Evolutionary conservation across 2,888 invertebrate species (phyloP), one percentile per base, ranked within the genome.

Genomic region (Acleris emargana): DNA sequence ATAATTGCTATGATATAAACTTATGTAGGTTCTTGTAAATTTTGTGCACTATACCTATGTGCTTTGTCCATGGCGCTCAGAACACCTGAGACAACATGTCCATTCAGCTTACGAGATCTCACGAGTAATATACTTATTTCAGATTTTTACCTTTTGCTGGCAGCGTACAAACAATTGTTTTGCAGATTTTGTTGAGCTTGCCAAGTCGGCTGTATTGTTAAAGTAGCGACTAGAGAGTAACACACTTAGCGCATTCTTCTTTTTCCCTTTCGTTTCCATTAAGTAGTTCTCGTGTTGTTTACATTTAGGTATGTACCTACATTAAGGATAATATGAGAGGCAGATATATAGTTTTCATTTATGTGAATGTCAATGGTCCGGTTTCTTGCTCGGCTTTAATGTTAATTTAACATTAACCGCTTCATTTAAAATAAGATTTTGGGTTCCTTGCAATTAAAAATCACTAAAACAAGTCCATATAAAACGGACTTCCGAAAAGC

Each of bases 151-250:
- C 45, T 45, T 45, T 17, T 16, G n/a, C 7, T 17, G n/a, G 17
- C 45, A 45, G 7, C 17, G 45, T n/a, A 17, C 45, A 45, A 5
- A 45, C 45, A 45, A 17, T 45, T 45, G 17, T 45, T 45, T 16
- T 45, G 17, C 45, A 45, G 45, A 54, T 64, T 59, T 59, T 28
- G 64, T 28, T 54, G 53, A 64, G 53, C 64, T 64, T 64, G 58
- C 64, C 64, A 64, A 64, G 64, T 64, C 58, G 58, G 58, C 18
- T 49, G 64, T 42, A 58, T 53, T 49, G 53, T 58, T 59, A 49
- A 58, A 64, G 53, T 54, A 59, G 58, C 58, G 47, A 59, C 52
- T 59, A 64, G 58, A 64, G 53, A 59, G 58, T 59, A 59, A 64
- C 53, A 49, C 53, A 49, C 49, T 58, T 64, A 64, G 25, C 53